These are phyloP conservation scores for Nicator chloris DNA, from an alignment of 2,113 vertebrate species.

Conservation along the genomic window DNA sequence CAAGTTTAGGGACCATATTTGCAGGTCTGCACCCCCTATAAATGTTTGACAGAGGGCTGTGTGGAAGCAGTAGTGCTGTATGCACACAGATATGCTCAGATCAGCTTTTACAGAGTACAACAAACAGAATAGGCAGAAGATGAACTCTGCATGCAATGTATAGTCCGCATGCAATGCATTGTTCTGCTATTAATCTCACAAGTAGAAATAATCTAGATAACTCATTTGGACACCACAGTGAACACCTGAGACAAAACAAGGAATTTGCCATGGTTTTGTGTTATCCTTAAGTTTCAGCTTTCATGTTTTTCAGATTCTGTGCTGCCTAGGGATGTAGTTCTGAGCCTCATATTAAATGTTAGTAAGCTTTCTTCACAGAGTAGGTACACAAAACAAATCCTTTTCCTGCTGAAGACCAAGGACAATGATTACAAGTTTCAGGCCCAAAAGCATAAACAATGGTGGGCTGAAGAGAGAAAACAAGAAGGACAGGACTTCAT, in stretches of 20 bases:
- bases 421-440: too few relatives aligned
- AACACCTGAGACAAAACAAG: neutral
- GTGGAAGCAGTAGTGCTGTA: neutral
- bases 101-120: neutral
- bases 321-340: too few relatives aligned
- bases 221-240: neutral
- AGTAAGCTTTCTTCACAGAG: too few relatives aligned
- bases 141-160: neutral
- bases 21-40: neutral
- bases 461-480: too few relatives aligned
- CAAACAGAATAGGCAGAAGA: neutral
- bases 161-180: neutral
- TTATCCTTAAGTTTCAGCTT: neutral
- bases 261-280: neutral
- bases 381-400: too few relatives aligned
- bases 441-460: too few relatives aligned
- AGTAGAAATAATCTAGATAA: neutral
- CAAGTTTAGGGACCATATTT: neutral
- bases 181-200: neutral
- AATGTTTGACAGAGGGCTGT: neutral
- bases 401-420: too few relatives aligned
- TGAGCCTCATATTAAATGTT: too few relatives aligned
- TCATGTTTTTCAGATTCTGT: too few relatives aligned
- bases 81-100: neutral
- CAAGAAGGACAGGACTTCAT: too few relatives aligned